Base-by-base conservation (phyloP, 2,888 invertebrate species). In the Morpho helenor region DNA sequence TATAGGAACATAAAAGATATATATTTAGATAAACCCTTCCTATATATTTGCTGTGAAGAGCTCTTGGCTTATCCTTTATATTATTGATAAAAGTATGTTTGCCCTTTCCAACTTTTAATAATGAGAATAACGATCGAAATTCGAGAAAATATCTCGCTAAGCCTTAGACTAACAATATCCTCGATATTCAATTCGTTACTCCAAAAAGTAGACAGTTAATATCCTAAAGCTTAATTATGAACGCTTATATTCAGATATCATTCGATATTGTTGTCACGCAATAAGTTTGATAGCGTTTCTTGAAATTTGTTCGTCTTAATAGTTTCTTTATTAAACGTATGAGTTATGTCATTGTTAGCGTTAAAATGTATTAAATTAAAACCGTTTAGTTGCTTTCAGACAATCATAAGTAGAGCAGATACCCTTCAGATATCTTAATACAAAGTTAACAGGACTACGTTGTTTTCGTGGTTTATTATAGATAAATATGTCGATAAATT, bases 71-170 rank as follows among this genome's bases (percentile, higher is more conserved):
- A 8, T 58, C 51, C 62, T 56, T 39, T 60, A 50, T 50, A 62
- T 53, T 62, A 59, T 64, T 50, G 54, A 31, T 3, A 63, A 57
- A 48, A 58, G 52, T 43, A 52, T 39, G 54, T 61, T 59, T 64
- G 50, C 65, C 65, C 63, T 66, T 62, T 62, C 65, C 62, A 65
- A 66, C 68, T 69, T 71, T 71, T 68, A 71, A 68, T 68, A 69
- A 68, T 64, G 63, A 63, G 61, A 57, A 58, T 62, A 65, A 66
- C 52, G 55, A 61, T 57, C 55, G 55, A 42, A 42, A 16, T 31
- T 31, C 31, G 31, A 43, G 45, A 57, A 16, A 16, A n/a, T n/a
- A n/a, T 46, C 48, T 49, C 40, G 41, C 49, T 49, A 23, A 52
- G 43, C 51, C 44, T 31, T 16, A 31, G 31, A 31, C 31, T 31